Evolutionary conservation across 2,888 invertebrate species (phyloP).

Genomic region (Pherbina coryleti): DNA sequence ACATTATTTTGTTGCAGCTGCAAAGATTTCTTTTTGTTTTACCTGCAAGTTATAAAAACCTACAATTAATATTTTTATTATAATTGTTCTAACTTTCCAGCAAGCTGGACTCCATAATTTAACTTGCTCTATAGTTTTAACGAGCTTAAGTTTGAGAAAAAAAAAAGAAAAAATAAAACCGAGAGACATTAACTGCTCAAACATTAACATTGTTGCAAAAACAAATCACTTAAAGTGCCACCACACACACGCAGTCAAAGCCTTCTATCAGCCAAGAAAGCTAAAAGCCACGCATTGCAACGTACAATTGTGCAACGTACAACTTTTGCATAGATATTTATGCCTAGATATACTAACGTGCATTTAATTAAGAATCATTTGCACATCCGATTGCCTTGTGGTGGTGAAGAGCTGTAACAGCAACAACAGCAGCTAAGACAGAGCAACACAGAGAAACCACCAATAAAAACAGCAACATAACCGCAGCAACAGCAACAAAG

Average conservation of each 20-base stretch:
- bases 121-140: no score
- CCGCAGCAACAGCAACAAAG: neutral
- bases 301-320: neutral
- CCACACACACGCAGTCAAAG: neutral
- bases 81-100: no score
- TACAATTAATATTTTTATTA: no score
- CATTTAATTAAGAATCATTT: slow-evolving; percentile 45
- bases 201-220: slow-evolving; percentile 8
- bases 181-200: neutral
- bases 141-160: neutral
- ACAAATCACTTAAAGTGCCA: slow-evolving; percentile 17
- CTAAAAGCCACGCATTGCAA: neutral
- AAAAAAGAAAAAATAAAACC: neutral
- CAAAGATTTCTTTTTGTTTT: no score
- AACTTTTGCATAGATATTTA: neutral
- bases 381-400: slow-evolving; percentile 37
- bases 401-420: neutral
- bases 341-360: slow-evolving; percentile 30
- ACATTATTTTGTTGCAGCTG: no score
- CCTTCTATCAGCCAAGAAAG: no score
- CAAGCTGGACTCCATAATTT: no score
- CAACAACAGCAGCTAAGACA: neutral
- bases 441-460: neutral
- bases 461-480: neutral
- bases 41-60: no score